These are phyloP conservation scores for Mesoclemmys tuberculata DNA, from an alignment of 2,113 vertebrate species.

Conservation along the genomic window DNA sequence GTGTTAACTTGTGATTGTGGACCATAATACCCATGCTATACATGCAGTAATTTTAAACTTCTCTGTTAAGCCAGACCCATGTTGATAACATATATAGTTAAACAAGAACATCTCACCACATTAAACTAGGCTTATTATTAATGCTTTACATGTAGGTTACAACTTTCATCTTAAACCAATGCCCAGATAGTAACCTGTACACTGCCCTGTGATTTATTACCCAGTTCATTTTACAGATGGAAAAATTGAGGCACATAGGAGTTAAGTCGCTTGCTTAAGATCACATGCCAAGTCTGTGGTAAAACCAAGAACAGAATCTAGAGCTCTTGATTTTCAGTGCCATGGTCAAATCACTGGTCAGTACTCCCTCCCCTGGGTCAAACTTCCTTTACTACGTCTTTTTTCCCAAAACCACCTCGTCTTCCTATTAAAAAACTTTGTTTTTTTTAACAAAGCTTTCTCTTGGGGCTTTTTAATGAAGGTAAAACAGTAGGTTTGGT, in stretches of 20 bases:
- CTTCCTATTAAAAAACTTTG: background rate
- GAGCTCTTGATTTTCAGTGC: background rate
- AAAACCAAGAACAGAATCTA: background rate
- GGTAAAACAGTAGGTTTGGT: background rate
- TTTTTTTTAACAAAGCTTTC: background rate
- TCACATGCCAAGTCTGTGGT: fast-evolving
- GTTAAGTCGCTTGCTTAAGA: fast-evolving
- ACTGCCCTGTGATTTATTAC: background rate
- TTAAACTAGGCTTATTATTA: background rate
- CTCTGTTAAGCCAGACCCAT: background rate
- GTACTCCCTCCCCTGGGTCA: background rate
- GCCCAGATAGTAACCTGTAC: background rate
- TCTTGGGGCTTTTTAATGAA: background rate
- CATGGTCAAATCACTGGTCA: background rate
- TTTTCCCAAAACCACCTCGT: background rate
- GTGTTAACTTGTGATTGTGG: background rate
- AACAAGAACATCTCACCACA: background rate
- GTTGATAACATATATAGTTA: background rate
- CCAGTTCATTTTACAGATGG: background rate
- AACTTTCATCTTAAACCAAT: background rate
- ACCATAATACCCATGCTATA: background rate
- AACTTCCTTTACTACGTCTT: background rate
- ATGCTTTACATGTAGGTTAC: fast-evolving
- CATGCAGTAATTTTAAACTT: fast-evolving
- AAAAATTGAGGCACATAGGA: fast-evolving